Percentiles rank a stretch among this genome's conserved stretches.
Evolutionary conservation across 2,113 vertebrate species (phyloP).

Genomic region (Bucco capensis): DNA sequence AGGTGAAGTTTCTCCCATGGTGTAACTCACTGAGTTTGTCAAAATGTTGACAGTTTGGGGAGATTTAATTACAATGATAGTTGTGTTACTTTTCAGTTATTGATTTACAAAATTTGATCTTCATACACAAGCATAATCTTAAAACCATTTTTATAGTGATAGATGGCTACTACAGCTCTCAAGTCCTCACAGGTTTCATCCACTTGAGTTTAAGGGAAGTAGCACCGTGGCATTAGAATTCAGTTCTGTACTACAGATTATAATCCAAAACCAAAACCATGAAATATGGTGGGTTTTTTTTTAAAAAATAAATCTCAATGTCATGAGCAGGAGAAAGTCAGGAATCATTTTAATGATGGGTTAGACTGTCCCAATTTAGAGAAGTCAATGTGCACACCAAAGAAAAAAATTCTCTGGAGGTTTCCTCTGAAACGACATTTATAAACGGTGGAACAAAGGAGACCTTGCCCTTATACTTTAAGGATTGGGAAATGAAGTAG

Average conservation of each 20-base stretch:
- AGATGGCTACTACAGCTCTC: background rate
- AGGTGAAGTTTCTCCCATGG: background rate
- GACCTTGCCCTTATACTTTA: background rate
- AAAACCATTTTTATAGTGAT: background rate
- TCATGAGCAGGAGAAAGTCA: background rate
- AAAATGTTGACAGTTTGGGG: background rate
- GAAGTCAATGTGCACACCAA: background rate
- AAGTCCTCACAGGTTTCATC: background rate
- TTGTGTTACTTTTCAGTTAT: background rate
- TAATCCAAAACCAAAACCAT: background rate
- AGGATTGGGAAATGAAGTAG: background rate
- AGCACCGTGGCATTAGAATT: background rate
- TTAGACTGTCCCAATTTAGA: background rate
- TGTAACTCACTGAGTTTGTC: background rate
- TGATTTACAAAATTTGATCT: background rate
- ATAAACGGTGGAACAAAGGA: background rate
- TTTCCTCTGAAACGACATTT: background rate
- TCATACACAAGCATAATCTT: background rate
- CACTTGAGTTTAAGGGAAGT: background rate
- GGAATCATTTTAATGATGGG: background rate
- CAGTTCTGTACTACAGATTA: background rate
- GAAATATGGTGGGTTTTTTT: background rate
- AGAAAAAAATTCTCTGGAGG: accelerated
- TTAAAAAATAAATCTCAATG: background rate
- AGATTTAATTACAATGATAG: background rate